Percentiles rank a stretch among this genome's conserved stretches.
Evolutionary conservation across 2,888 invertebrate genomes (phyloP).

Genomic region (Drosophila crucigera): DNA sequence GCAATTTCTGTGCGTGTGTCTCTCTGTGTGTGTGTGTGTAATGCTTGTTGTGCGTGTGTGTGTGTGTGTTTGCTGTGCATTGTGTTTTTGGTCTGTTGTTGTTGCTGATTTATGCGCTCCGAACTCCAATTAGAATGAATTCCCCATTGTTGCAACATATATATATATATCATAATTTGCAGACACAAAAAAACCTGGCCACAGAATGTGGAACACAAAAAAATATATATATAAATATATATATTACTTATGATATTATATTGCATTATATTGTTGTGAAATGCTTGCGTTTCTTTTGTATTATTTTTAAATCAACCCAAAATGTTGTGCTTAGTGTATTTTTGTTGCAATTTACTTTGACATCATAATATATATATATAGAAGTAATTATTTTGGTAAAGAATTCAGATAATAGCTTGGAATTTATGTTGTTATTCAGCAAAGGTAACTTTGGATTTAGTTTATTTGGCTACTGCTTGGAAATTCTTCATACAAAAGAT

Average conservation of each 20-base stretch:
- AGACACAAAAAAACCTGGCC: neutral
- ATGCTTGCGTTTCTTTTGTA: slow-evolving; percentile 7
- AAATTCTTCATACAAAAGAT: neutral
- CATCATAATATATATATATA: neutral
- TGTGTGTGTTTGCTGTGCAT: slow-evolving; percentile 7
- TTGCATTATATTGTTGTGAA: slow-evolving; percentile 1
- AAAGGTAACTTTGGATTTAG: neutral
- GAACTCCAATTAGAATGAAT: slow-evolving; percentile 41
- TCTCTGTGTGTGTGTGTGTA: neutral
- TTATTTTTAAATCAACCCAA: slow-evolving; percentile 2
- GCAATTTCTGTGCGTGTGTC: slow-evolving; percentile 22
- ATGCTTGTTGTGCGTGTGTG: neutral
- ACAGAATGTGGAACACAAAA: slow-evolving; percentile 1
- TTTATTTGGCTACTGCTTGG: neutral
- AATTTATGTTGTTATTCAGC: neutral
- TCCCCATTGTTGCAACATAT: slow-evolving; percentile 26
- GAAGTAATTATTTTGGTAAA: neutral
- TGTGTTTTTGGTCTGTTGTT: slow-evolving; percentile 15
- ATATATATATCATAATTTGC: slow-evolving; percentile 20
- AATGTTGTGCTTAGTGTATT: neutral
- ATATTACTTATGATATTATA: neutral
- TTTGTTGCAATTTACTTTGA: neutral
- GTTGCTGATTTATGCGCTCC: slow-evolving; percentile 30
- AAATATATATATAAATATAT: neutral
- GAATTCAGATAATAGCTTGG: neutral